phyloP scores from a whole-genome alignment of 2,888 invertebrate genomes.

The Spodoptera exigua region DNA sequence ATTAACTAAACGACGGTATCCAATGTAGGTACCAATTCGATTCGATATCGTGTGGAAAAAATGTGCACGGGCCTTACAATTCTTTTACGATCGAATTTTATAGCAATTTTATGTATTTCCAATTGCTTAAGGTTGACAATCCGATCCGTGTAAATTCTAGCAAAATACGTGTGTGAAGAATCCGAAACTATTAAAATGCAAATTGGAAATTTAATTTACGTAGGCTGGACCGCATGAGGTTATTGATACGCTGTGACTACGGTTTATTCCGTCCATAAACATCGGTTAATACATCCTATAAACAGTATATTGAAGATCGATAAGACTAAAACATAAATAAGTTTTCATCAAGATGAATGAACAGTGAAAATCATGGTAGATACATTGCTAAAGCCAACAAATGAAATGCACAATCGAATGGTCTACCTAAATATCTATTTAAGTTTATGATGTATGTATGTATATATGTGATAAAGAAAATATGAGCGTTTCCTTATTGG shows the following conservation, averaged over 20 bases:
- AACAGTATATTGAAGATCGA: conserved; percentile 15
- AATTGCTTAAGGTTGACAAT: conserved; percentile 85
- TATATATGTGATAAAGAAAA: conserved; percentile 37
- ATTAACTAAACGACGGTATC: conserved; percentile 66
- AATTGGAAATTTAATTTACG: conserved; percentile 75
- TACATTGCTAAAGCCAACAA: neutral
- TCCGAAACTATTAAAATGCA: conserved; percentile 81
- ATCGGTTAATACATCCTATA: conserved; percentile 26
- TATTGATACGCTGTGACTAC: conserved; percentile 51
- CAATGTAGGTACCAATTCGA: conserved; percentile 60
- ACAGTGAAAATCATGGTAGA: conserved; percentile 8
- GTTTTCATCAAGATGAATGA: conserved; percentile 14
- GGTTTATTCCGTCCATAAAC: conserved; percentile 33
- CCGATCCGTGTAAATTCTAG: conserved; percentile 84
- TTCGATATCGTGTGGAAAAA: conserved; percentile 70
- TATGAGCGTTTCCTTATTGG: conserved; percentile 49
- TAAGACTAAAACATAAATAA: conserved; percentile 22
- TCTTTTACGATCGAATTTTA: conserved; percentile 86
- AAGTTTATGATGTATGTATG: conserved; percentile 8
- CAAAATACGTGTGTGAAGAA: conserved; percentile 79
- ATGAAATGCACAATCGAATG: no score
- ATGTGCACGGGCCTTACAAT: conserved; percentile 78
- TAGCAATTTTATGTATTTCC: conserved; percentile 84
- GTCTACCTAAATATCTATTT: no score
- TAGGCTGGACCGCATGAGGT: conserved; percentile 49